Base-by-base conservation (phyloP, 2,888 invertebrate genomes). In the Nomada lathburiana region DNA sequence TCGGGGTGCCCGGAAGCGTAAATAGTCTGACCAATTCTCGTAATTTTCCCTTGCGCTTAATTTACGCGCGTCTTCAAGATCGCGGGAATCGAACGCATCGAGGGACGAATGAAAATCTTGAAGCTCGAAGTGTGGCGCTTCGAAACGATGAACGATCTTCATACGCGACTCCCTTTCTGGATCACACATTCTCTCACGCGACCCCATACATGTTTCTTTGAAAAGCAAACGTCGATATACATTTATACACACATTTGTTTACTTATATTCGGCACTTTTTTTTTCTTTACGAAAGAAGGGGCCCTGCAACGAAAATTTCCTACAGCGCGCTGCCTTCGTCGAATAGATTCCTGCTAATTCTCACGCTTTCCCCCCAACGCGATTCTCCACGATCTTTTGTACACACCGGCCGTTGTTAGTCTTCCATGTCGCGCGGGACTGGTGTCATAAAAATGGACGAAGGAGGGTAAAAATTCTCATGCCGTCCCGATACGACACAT, bases 321-420 rank as follows among this genome's bases (percentile, higher is more conserved):
- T 77, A 74, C 26, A 57, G 62, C 47, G 9, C 53, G 64, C 83
- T 80, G 83, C 87, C 87, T 86, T 87, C 83, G 86, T 86, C 86
- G 87, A 76, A 82, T 65, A 80, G 64, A 73, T 75, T 29, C 67
- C 62, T 69, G 62, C 47, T 55, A 36, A 65, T 79, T 88, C 90
- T 89, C 83, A 88, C 89, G 85, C 47, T 16, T 72, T 52, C 64
- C 29, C 29, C 62, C 62, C 67, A 75, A 53, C 62, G 60, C 47
- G 10, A 9, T 57, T 23, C 55, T 18, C 16, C 52, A 55, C 55
- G 23, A 50, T 53, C 36, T 53, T 63, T 78, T 80, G 62, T 80
- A 70, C 74, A 75, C 80, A 71, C 69, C 78, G 76, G 57, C 70
- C 71, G 47, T 82, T 55, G 57, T 62, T 63, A 57, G 26, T 29